Evolutionary conservation across 2,797 vertebrate species (phyloP), one percentile per base, ranked within the genome.

Genomic region (Vireo griseus): DNA sequence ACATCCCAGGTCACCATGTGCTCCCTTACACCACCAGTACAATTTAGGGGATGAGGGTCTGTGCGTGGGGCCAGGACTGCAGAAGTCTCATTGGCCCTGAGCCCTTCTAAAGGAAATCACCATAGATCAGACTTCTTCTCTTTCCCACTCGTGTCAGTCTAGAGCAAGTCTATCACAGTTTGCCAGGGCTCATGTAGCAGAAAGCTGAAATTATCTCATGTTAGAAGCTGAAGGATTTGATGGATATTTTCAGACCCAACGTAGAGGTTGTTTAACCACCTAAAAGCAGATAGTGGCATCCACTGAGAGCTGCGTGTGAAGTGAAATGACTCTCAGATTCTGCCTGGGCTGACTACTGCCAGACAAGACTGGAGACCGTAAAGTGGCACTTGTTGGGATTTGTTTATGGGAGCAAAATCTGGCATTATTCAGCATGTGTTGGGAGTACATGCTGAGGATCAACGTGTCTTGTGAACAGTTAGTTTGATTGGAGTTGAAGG

Each of bases 11-110:
- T 76, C 24, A 39, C 51, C 10, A 9, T 5, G 31, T 69, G 45
- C 16, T 83, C 16, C 55, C 5, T 42, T 65, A 31, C 29, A 25
- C 15, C n/a, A 35, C 45, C n/a, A 35, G 29, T 22, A 5, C 24
- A 50, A 28, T 69, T 77, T 74, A 61, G 19, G 21, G 18, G 9
- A n/a, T 5, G 11, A 69, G 12, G 16, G 2, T 68, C 19, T 61
- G 13, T 48, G 20, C 7, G 0, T 13, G 19, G 31, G 25, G 5
- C 40, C 0, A 0, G 33, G 33, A 61, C 10, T 2, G 0, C 55
- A 50, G 59, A 68, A 73, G 13, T 31, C 55, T 16, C 35, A 4
- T 40, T 77, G 40, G 9, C 10, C 13, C 44, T 2, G 5, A 65
- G 29, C 5, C 7, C 19, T 82, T 24, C 44, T 66, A 47, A 75